Conservation (phyloP, 2,888 invertebrate genomes). For the Phalera bucephala region DNA sequence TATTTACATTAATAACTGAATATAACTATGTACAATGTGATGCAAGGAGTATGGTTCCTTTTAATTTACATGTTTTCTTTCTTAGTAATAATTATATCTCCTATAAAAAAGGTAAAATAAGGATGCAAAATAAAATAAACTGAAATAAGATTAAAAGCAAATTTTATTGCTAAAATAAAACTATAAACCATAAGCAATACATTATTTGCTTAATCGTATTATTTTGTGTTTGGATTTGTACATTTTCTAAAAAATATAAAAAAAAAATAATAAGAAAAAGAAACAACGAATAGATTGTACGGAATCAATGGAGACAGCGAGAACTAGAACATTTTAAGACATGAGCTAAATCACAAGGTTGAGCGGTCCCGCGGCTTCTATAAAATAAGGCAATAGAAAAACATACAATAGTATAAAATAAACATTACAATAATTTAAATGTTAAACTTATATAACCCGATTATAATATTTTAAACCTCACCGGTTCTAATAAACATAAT, state of each 20-base stretch:
- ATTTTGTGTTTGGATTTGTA: constrained; percentile 71
- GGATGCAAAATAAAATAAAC: constrained; percentile 65
- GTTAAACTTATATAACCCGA: constrained; percentile 77
- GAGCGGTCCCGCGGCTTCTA: constrained; percentile 61
- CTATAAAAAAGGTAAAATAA: constrained; percentile 47
- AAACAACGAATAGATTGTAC: no score
- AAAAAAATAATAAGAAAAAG: constrained; percentile 14
- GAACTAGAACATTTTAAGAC: constrained; percentile 19
- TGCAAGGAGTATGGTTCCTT: constrained; percentile 83
- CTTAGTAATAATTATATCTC: constrained; percentile 28
- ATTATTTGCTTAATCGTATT: constrained; percentile 63
- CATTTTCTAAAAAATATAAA: constrained; percentile 65
- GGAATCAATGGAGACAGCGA: constrained; percentile 24
- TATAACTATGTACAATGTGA: constrained; percentile 64
- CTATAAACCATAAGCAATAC: constrained; percentile 78
- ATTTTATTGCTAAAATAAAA: constrained; percentile 83
- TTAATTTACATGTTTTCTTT: constrained; percentile 60
- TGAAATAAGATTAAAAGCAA: constrained; percentile 78
- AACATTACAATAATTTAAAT: constrained; percentile 79
- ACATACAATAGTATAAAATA: constrained; percentile 72
- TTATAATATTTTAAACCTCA: constrained; percentile 80
- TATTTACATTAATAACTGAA: constrained; percentile 63
- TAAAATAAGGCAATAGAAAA: constrained; percentile 66
- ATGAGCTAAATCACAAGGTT: constrained; percentile 56
- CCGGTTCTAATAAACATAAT: constrained; percentile 81